Conservation (phyloP, 2,797 vertebrate species). For the Melanotaenia parkinsoni region DNA sequence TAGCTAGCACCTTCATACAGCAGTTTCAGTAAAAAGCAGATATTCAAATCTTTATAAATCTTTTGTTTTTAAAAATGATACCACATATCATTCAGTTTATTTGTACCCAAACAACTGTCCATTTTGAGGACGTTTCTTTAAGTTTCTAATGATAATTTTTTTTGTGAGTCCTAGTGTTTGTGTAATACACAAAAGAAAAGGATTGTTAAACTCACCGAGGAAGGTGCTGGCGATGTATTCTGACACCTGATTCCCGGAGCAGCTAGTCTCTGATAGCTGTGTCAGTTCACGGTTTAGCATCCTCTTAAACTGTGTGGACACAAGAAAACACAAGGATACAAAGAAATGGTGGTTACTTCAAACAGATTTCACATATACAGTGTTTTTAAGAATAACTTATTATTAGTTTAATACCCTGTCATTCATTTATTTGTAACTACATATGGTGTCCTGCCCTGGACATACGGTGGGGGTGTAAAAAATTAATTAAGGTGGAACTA, state of each 20-base stretch:
- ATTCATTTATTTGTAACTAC: neutral
- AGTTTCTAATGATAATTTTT: neutral
- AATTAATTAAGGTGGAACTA: too few relatives aligned
- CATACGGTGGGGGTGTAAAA: too few relatives aligned
- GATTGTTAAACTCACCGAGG: constrained; percentile 84
- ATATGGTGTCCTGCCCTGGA: too few relatives aligned
- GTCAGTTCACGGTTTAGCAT: constrained; percentile 94
- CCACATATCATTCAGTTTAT: neutral
- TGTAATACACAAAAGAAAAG: too few relatives aligned
- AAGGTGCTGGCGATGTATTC: constrained; percentile 94
- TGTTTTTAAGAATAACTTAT: neutral
- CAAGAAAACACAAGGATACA: constrained; percentile 6
- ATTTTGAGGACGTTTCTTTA: neutral
- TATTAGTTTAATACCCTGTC: neutral
- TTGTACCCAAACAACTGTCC: neutral
- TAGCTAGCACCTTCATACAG: neutral
- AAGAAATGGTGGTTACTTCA: constrained; percentile 2
- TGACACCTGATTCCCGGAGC: constrained; percentile 95
- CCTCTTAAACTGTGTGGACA: constrained; percentile 90
- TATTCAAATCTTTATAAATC: neutral
- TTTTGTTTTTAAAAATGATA: too few relatives aligned
- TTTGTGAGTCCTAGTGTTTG: neutral
- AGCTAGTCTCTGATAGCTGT: constrained; percentile 93
- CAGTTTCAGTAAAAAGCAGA: neutral
- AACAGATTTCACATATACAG: neutral